Conservation (phyloP, 2,113 vertebrate species). For the Benitochromis conjunctus region DNA sequence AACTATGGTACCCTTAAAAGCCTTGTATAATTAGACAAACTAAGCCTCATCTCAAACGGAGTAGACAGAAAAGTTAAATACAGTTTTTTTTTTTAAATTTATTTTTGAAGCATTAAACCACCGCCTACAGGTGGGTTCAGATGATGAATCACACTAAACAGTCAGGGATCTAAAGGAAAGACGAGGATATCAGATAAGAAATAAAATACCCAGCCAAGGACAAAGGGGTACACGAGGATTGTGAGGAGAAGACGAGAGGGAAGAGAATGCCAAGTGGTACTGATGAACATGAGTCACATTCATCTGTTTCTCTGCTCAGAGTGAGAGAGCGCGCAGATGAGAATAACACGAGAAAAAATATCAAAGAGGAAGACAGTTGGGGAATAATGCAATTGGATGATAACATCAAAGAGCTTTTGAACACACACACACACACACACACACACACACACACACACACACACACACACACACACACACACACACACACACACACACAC, state of each 20-base stretch:
- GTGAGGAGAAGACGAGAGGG: constrained; percentile 15
- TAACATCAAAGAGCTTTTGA: constrained; percentile 49
- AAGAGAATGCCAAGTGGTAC: constrained; percentile 1
- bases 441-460: not conserved
- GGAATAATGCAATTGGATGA: constrained; percentile 41
- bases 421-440: not conserved
- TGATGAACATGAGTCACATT: constrained; percentile 30
- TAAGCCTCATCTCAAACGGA: not conserved
- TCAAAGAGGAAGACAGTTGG: constrained; percentile 6
- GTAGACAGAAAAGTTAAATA: not conserved
- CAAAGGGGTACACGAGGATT: constrained; percentile 10
- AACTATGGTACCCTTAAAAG: not conserved
- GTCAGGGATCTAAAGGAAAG: not conserved
- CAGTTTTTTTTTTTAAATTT: fast-evolving
- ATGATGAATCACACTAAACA: not conserved
- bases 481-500: no score
- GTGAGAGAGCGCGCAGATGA: not conserved
- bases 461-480: no score
- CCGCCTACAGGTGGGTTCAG: not conserved
- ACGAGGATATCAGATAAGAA: constrained; percentile 15
- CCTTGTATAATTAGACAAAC: not conserved
- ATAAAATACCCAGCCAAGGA: constrained; percentile 25
- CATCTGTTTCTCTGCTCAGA: constrained; percentile 21
- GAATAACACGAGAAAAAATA: constrained; percentile 7
- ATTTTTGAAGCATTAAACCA: not conserved